These are phyloP conservation scores for Sparus aurata DNA, from an alignment of 2,797 vertebrate genomes.

Conservation along the genomic window DNA sequence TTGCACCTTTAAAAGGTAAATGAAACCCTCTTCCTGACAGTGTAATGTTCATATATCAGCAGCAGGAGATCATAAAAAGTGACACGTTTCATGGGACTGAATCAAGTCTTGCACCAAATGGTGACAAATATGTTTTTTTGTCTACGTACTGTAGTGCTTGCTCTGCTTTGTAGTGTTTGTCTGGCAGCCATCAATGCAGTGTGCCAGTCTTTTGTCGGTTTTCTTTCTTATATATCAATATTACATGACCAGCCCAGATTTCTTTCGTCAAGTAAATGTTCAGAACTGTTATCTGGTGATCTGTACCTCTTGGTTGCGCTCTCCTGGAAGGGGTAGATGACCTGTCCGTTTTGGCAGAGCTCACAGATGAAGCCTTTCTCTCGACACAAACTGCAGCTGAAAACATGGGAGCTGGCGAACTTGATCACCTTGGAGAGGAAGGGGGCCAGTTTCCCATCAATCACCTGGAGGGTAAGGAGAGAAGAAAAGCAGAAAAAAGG, in stretches of 20 bases:
- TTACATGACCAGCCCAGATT: neutral
- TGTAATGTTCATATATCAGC: neutral
- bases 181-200: neutral
- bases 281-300: neutral
- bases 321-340: constrained; percentile 98
- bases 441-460: constrained; percentile 96
- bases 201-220: neutral
- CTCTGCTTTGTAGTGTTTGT: neutral
- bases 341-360: constrained; percentile 95
- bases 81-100: neutral
- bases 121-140: neutral
- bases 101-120: neutral
- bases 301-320: constrained; percentile 93
- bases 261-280: neutral
- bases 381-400: constrained; percentile 97
- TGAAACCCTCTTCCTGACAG: too few species aligned
- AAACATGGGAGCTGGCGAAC: constrained; percentile 96
- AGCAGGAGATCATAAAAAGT: neutral
- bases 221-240: neutral
- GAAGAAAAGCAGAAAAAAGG: neutral
- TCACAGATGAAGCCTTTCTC: constrained; percentile 99
- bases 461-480: constrained; percentile 85
- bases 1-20: too few species aligned
- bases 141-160: neutral
- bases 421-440: constrained; percentile 98